These are phyloP conservation scores for Alviniconcha strummeri DNA, from an alignment of 2,888 invertebrate species.

Conservation along the genomic window DNA sequence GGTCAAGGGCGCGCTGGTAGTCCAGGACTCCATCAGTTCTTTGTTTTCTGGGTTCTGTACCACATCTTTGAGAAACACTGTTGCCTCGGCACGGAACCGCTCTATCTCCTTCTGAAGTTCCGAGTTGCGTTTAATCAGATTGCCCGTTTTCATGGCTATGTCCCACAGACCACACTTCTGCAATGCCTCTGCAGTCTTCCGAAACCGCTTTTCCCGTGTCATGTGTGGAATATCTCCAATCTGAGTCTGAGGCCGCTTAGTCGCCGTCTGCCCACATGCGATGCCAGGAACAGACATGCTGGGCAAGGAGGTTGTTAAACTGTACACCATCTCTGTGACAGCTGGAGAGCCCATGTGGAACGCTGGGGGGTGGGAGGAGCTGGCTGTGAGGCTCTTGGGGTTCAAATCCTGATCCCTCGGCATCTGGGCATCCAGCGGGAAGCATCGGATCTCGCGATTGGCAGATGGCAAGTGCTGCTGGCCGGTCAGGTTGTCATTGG, in stretches of 20 bases:
- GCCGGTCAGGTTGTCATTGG: slow-evolving; percentile 19
- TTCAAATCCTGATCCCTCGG: background rate
- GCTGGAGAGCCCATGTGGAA: background rate
- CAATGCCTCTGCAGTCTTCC: slow-evolving; percentile 40
- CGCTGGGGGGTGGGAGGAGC: background rate
- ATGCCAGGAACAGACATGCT: background rate
- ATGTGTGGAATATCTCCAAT: background rate
- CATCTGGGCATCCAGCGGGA: slow-evolving; percentile 14
- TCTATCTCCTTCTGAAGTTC: slow-evolving; percentile 44
- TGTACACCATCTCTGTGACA: slow-evolving; percentile 26
- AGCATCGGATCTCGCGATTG: slow-evolving; percentile 25
- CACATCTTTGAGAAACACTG: slow-evolving; percentile 40
- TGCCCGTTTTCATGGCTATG: slow-evolving; percentile 46
- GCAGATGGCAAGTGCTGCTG: background rate
- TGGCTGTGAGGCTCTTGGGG: background rate
- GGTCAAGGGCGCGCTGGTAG: background rate
- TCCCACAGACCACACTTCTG: slow-evolving; percentile 46
- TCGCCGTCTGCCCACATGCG: slow-evolving; percentile 7
- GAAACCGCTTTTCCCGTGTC: slow-evolving; percentile 37
- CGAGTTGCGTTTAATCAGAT: slow-evolving; percentile 39
- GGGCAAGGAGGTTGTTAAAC: background rate
- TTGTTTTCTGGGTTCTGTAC: slow-evolving; percentile 41
- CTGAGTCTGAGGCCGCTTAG: background rate
- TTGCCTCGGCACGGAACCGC: slow-evolving; percentile 36
- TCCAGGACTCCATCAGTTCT: slow-evolving; percentile 20